Evolutionary conservation across 2,888 invertebrate species (phyloP), one percentile per base, ranked within the genome.

Genomic region (Drosophila paramelanica): DNA sequence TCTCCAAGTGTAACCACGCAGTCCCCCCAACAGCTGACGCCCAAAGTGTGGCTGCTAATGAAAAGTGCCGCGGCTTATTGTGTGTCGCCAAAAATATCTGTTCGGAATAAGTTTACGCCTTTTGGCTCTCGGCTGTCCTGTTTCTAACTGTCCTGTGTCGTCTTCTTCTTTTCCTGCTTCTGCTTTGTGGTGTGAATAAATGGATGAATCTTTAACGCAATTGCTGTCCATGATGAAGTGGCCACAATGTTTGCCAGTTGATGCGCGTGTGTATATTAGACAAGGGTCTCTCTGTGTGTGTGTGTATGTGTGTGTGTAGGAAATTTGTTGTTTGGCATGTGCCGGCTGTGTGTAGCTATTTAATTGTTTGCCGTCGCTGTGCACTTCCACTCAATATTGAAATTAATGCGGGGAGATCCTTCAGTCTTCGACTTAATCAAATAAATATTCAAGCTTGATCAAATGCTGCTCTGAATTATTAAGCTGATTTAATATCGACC

Each of bases 11-110:
- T 25, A 13, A 17, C 13, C 36, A 39, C 20, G 25, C 53, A 42
- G 7, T 3, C 36, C 8, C 5, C 39, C 47, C 33, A n/a, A 7
- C 14, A 57, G 47, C 41, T 42, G 56, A 31, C 39, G 10, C 27
- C 38, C 46, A 58, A 81, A 89, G 89, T 84, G 89, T 81, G 72
- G 75, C 79, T 81, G 89, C 89, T 84, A 84, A 88, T 84, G 84
- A 84, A 84, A 89, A 84, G 77, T 73, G 73, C 71, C 79, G 69
- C 69, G 62, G 55, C 84, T 73, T 71, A 74, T 68, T 75, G 64
- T 70, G 60, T 52, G 46, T 50, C 36, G 36, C 50, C 39, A 53
- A 59, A 71, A 71, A 61, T 53, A 64, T 74, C 68, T 64, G 64
- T 43, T 64, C 53, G 57, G 49, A 60, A 56, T 49, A 72, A 49